These are phyloP conservation scores for Gerris lacustris DNA, from an alignment of 2,888 invertebrate genomes.

Conservation along the genomic window DNA sequence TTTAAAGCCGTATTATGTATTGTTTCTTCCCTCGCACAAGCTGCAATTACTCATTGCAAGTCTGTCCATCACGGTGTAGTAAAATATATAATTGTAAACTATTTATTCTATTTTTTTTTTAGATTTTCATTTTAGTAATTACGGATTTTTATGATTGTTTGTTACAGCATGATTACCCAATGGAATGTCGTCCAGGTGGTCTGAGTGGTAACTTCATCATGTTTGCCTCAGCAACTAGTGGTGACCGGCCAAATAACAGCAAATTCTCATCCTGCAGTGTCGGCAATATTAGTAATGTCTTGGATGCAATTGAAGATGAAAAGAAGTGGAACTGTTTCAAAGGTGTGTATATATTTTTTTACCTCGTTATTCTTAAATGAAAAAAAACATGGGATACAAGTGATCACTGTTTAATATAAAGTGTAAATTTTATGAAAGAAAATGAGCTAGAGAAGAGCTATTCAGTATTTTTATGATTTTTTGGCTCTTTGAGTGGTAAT, in stretches of 20 bases:
- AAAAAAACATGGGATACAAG: not conserved
- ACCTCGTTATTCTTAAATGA: not conserved
- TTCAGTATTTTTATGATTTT: too few species aligned
- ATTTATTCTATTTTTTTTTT: too few species aligned
- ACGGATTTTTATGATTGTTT: constrained; percentile 13
- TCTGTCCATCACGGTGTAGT: too few species aligned
- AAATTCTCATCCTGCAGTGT: constrained; percentile 91
- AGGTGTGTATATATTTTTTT: constrained; percentile 35
- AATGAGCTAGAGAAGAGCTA: too few species aligned
- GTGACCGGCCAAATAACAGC: constrained; percentile 94
- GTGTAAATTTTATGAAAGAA: too few species aligned
- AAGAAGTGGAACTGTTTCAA: constrained; percentile 89
- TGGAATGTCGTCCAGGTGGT: constrained; percentile 81
- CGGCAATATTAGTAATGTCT: constrained; percentile 85
- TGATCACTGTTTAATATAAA: too few species aligned
- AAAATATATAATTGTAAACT: too few species aligned
- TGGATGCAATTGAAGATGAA: constrained; percentile 81
- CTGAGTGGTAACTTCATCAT: constrained; percentile 94
- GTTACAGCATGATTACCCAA: constrained; percentile 84
- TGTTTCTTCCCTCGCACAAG: too few species aligned
- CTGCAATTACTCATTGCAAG: too few species aligned
- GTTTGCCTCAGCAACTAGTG: constrained; percentile 98
- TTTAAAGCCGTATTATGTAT: too few species aligned
- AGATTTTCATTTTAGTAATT: not conserved
- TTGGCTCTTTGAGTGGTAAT: too few species aligned